Evolutionary conservation across 1,140 invertebrate genomes (phyloP).

Genomic region (Orius insidiosus): DNA sequence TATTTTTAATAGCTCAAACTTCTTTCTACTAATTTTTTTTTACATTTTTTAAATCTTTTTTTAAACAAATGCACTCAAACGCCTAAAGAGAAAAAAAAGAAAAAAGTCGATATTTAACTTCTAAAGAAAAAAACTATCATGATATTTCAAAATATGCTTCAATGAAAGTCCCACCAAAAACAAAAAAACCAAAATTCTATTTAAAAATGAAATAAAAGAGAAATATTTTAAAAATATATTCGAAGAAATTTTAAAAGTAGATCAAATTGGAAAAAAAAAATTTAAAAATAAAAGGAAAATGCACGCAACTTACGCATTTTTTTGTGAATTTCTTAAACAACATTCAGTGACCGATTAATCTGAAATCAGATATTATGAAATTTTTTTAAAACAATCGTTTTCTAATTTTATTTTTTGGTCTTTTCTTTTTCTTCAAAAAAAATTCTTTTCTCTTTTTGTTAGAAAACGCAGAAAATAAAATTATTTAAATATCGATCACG

Average conservation of each 20-base stretch:
- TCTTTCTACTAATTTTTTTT: not conserved
- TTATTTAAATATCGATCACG: too few species aligned
- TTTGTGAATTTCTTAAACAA: slow-evolving; percentile 12
- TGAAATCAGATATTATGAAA: slow-evolving; percentile 16
- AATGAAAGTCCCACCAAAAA: slow-evolving; percentile 10
- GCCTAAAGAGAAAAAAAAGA: too few species aligned
- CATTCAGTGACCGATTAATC: slow-evolving; percentile 15
- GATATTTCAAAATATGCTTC: not conserved
- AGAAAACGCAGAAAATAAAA: too few species aligned
- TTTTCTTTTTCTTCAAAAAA: too few species aligned
- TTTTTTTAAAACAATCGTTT: slow-evolving; percentile 5
- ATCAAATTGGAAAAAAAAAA: slow-evolving; percentile 9
- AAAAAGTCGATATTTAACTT: too few species aligned
- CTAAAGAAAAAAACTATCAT: slow-evolving; percentile 1
- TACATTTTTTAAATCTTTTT: too few species aligned
- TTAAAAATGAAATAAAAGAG: slow-evolving; percentile 5
- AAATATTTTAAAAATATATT: slow-evolving; percentile 13
- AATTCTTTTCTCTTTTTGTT: too few species aligned
- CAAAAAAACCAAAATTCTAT: slow-evolving; percentile 7
- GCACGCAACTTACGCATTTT: slow-evolving; percentile 16
- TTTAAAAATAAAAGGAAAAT: slow-evolving; percentile 4
- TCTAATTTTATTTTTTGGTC: too few species aligned
- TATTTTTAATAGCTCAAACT: not conserved
- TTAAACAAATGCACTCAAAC: not conserved
- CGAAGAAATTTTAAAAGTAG: slow-evolving; percentile 10